Percentiles rank a stretch among this genome's conserved stretches.
phyloP scores from a whole-genome alignment of 2,113 vertebrate species.

The Ancistrus triradiatus region DNA sequence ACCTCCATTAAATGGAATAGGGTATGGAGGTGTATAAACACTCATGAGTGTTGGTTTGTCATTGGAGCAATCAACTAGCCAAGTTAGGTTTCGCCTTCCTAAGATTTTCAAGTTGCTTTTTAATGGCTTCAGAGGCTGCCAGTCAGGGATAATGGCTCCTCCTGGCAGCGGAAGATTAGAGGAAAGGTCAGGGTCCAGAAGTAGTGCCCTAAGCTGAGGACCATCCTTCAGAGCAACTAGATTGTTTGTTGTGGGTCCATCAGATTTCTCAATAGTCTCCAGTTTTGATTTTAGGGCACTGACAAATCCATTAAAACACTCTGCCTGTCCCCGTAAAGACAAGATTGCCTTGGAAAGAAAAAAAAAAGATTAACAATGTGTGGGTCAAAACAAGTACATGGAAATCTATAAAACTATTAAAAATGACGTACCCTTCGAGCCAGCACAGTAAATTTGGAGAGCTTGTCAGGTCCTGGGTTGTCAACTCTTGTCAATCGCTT shows the following conservation, averaged over 20 bases:
- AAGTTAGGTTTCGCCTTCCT: constrained; percentile 41
- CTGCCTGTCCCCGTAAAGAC: constrained; percentile 29
- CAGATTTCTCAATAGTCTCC: not conserved
- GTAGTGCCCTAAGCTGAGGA: constrained; percentile 31
- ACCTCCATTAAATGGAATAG: constrained; percentile 44
- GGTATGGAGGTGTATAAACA: constrained; percentile 43
- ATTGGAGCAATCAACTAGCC: constrained; percentile 35
- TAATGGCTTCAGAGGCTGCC: constrained; percentile 44
- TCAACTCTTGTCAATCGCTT: constrained; percentile 40
- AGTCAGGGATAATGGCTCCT: constrained; percentile 46
- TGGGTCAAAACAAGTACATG: too few species aligned
- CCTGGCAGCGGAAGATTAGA: constrained; percentile 43
- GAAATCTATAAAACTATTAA: not conserved
- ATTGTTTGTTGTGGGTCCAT: not conserved
- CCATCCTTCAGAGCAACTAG: constrained; percentile 25
- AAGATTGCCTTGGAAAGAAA: constrained; percentile 32
- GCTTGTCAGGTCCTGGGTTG: constrained; percentile 40
- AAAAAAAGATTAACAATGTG: too few species aligned
- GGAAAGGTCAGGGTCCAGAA: constrained; percentile 42
- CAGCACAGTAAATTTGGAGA: constrained; percentile 42
- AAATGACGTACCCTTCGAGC: constrained; percentile 39
- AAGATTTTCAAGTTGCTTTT: constrained; percentile 47
- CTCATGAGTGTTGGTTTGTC: constrained; percentile 43
- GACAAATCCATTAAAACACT: constrained; percentile 38
- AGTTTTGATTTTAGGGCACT: constrained; percentile 40